A percentile compares a stretch with the other conserved stretches of the same genome.
Conservation (phyloP, 2,797 vertebrate genomes). For the Microtus obscurus region DNA sequence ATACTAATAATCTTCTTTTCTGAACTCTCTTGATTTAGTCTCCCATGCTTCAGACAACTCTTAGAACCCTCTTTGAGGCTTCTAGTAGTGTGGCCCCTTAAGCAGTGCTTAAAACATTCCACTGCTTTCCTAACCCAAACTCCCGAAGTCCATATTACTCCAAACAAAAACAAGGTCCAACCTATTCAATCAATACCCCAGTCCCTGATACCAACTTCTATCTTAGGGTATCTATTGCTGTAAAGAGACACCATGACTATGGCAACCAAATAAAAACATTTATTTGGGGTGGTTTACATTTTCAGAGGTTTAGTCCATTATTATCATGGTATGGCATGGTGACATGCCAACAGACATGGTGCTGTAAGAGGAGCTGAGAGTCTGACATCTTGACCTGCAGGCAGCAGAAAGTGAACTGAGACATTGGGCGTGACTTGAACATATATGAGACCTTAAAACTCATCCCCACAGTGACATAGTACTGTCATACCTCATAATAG, state of each 20-base stretch:
- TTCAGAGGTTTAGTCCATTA: background rate
- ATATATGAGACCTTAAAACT: background rate
- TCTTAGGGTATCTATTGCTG: background rate
- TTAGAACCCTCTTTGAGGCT: background rate
- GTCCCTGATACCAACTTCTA: background rate
- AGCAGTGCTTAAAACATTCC: background rate
- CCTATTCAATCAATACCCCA: background rate
- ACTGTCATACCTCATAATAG: background rate
- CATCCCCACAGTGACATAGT: background rate
- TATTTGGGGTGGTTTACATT: background rate
- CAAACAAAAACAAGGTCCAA: background rate
- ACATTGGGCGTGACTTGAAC: background rate
- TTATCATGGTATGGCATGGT: background rate
- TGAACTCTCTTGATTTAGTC: background rate
- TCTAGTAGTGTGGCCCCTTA: background rate
- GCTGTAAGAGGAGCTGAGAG: background rate
- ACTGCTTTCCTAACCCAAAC: background rate
- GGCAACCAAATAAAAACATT: background rate
- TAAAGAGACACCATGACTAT: background rate
- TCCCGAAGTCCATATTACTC: background rate
- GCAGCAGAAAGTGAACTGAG: background rate
- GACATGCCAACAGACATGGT: background rate
- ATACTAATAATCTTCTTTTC: background rate
- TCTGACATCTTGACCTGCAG: background rate
- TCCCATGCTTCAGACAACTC: background rate